Base-by-base conservation (phyloP, 2,797 vertebrate species). In the Pseudopleuronectes americanus region DNA sequence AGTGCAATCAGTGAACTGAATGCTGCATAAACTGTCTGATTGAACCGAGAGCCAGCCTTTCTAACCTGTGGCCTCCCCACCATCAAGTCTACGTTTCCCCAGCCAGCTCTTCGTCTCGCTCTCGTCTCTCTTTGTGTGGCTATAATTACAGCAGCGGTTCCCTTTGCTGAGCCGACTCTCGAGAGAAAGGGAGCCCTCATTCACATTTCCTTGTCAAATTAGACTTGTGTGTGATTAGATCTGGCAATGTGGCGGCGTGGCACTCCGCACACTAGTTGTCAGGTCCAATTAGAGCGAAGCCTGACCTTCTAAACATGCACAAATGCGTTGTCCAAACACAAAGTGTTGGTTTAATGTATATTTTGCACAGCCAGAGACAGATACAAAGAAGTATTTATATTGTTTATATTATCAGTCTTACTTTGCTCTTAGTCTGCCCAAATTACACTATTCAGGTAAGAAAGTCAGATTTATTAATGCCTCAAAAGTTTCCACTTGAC, bases 141-240 rank as follows among this genome's bases (percentile, higher is more conserved):
- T 78, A 47, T 80, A 74, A 80, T 83, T 70, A 75, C 78, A 63
- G 51, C 60, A 56, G 49, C 21, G 28, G 55, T 24, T 73, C 63
- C 71, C 69, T 47, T 13, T n/a, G 64, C 41, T 47, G 71, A 59
- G 54, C 23, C 17, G n/a, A 43, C 84, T 76, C 58, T 21, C 0
- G 17, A 48, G 47, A 48, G 67, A 68, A 4, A 48, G 45, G 21
- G 69, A 68, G 79, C 57, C 57, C 56, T 80, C 55, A 36, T 64
- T 77, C 79, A 82, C 76, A 81, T 85, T 80, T 87, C 81, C 78
- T 75, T 43, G 2, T 87, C 77, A 80, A 70, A 83, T 86, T 78
- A 85, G 58, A 68, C 48, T 17, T 3, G n/a, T 64, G 48, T 80
- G 80, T 79, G 77, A 85, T 89, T 80, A 83, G 31, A 85, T 74